A percentile compares a stretch with the other conserved stretches of the same genome.
Evolutionary conservation across 2,113 vertebrate genomes (phyloP).

Genomic region (Eulacestoma nigropectus): DNA sequence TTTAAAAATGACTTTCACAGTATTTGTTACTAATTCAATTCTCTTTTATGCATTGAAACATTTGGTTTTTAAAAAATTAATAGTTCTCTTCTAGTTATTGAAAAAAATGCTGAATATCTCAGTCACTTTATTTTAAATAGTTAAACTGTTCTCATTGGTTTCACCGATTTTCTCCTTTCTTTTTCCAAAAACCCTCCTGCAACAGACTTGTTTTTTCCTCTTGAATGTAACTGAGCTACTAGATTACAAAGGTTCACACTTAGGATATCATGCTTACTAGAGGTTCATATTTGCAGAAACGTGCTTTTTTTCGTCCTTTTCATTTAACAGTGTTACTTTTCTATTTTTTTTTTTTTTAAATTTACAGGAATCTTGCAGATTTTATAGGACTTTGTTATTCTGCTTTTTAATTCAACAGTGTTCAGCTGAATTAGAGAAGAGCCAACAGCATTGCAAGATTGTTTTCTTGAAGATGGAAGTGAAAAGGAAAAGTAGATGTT

Average conservation of each 20-base stretch:
- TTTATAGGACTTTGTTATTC: background rate
- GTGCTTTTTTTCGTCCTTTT: background rate
- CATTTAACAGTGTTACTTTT: background rate
- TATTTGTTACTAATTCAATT: background rate
- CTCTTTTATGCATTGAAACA: background rate
- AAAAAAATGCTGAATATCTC: background rate
- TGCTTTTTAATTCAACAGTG: background rate
- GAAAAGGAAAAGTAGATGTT: background rate
- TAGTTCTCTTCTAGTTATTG: background rate
- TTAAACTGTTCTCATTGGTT: background rate
- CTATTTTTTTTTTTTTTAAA: background rate
- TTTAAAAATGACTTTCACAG: background rate
- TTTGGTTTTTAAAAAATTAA: background rate
- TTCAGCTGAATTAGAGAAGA: background rate
- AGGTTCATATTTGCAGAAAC: background rate
- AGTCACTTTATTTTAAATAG: background rate
- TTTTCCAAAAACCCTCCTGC: background rate
- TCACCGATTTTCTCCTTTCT: background rate
- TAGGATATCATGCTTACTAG: background rate
- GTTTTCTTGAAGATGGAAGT: background rate
- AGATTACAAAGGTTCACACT: background rate
- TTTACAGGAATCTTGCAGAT: background rate
- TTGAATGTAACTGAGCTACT: background rate
- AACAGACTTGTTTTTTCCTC: background rate
- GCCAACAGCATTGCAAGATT: background rate